Evolutionary conservation across 30 jellyfish, hydroid and myxozoan species (phyloP), one percentile per base, ranked within the genome.

Genomic region (Aurelia coerulea): DNA sequence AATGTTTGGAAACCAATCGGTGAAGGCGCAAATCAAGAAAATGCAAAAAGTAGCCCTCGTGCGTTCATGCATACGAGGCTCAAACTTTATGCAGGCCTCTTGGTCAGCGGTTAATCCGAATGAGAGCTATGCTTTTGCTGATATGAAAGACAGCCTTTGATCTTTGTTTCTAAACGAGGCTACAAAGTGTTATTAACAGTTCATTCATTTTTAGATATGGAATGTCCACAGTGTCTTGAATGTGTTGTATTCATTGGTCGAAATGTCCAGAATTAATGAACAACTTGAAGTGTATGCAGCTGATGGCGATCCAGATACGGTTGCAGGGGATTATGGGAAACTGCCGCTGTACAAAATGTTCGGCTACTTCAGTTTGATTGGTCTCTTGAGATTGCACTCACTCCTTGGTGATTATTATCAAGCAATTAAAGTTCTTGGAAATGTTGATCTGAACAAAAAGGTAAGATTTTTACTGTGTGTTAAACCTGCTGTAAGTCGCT

Each of bases 221-320:
- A 94, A 94, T 78, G 98, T 94, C n/a, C 98, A 94, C 92, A 94
- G 98, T 74, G 98, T 94, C 23, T 71, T 94, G 73, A 94, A 94
- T 78, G 98, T 94, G 17, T 76, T 94, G 46, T 94, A 94, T 62
- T 94, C 97, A 12, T 85, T 94, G 88, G 98, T 94, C 15, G 98
- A 94, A 68, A 94, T 92, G 81, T 94, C 98, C 41, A 73, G 98
- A 62, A 94, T 94, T 83, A 94, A 94, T 78, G 98, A 94, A 71
- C 98, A 94, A 70, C 92, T 94, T 10, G 98, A 94, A 79, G 97
- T 89, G 2, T 94, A 79, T 88, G 97, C 97, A 3, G 86, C 96
- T 34, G 98, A 88, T 62, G 98, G 96, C 3, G 98, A 94, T 56
- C 98, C 98, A 29, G 98, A 94, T 65, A 94, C 97, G 5, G 98